Evolutionary conservation across 92 coral and sea anemone genomes (phyloP).

Genomic region (Phenganax subtilis): DNA sequence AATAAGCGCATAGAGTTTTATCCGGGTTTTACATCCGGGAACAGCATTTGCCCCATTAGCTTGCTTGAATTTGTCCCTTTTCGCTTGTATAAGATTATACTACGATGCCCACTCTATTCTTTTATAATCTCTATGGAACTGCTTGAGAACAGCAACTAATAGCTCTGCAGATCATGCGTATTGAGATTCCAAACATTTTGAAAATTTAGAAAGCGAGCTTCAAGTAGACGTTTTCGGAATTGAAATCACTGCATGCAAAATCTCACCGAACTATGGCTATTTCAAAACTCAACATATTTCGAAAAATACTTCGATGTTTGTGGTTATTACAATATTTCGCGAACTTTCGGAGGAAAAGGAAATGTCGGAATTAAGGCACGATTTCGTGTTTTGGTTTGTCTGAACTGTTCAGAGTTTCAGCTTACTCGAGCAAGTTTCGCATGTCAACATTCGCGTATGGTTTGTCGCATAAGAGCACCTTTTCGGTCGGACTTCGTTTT

Average conservation of each 20-base stretch:
- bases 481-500: not conserved
- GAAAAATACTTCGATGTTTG: not conserved
- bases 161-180: too few species aligned
- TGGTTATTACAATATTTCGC: slow-evolving; percentile 19
- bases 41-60: too few species aligned
- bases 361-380: not conserved
- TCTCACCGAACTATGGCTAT: not conserved
- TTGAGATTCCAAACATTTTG: too few species aligned
- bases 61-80: too few species aligned
- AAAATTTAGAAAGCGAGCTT: not conserved
- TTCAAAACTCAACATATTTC: not conserved
- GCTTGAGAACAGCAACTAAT: too few species aligned
- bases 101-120: too few species aligned
- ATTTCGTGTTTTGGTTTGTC: not conserved
- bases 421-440: slow-evolving; percentile 19
- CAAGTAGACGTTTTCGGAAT: not conserved
- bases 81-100: too few species aligned
- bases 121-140: too few species aligned
- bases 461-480: slow-evolving; percentile 1
- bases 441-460: slow-evolving; percentile 9
- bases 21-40: too few species aligned
- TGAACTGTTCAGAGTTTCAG: slow-evolving; percentile 17
- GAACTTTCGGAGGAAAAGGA: slow-evolving; percentile 9
- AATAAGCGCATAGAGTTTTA: too few species aligned
- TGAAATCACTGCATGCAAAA: not conserved